Evolutionary conservation across 2,113 vertebrate genomes (phyloP), one percentile per base, ranked within the genome.

Genomic region (Scolopax mira): DNA sequence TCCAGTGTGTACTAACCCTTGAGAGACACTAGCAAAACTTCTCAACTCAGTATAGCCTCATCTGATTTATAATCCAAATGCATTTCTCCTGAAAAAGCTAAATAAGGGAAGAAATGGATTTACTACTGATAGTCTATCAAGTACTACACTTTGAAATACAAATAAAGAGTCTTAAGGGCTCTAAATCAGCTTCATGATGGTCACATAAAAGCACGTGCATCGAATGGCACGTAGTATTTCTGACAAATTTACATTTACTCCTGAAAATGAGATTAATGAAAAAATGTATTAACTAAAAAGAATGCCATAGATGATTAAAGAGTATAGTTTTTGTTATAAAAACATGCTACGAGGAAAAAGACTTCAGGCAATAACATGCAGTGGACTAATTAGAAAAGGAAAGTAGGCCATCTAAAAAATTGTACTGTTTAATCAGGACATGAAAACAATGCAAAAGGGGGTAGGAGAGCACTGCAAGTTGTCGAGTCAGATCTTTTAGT

Each of bases 351-450:
- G 8, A 66, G 39, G 66, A 74, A 91, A 85, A 55, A 91, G 27
- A 75, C 78, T 75, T 79, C 12, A 69, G 81, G 81, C 66, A 93
- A 18, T 51, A 83, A 75, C 65, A 82, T 49, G 19, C 39, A 77
- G n/a, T 73, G 85, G 54, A 67, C 82, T 94, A 95, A 92, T 87
- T 92, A 94, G 37, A 80, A 92, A 72, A 85, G 83, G 31, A 87
- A 95, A 96, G 60, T 84, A 89, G 86, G 86, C 28, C 77, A 84
- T 27, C 51, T 84, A 79, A 86, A 86, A 93, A 93, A 89, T 25
- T 64, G 27, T 19, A 58, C 44, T 51, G 31, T 66, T 88, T 92
- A 96, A 95, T 89, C 72, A 89, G 92, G 93, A 42, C 83, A 81
- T 44, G 44, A 79, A 73, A 88, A 44, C 44, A 91, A 92, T 22